phyloP scores from a whole-genome alignment of 2,888 invertebrate genomes.

The Mycalesis mineus region DNA sequence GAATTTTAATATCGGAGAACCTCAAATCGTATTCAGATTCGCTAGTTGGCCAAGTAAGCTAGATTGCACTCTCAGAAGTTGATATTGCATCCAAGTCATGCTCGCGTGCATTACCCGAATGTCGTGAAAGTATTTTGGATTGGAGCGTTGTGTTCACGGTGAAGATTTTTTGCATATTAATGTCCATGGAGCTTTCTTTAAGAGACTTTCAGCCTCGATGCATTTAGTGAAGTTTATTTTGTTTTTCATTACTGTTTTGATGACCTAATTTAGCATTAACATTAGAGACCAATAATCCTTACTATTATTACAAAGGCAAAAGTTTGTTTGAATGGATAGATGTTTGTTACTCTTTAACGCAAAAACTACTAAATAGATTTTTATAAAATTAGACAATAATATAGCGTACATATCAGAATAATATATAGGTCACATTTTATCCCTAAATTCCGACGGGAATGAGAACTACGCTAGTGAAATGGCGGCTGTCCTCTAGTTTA shows the following conservation, averaged over 20 bases:
- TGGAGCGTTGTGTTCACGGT: constrained; percentile 60
- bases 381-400: no score
- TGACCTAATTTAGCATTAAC: not conserved
- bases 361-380: no score
- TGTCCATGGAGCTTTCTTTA: constrained; percentile 66
- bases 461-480: no score
- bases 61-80: constrained; percentile 44
- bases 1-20: not conserved
- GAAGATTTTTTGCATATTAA: constrained; percentile 72
- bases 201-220: constrained; percentile 39
- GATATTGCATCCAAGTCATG: constrained; percentile 52
- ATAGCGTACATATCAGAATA: no score
- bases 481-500: no score
- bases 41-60: constrained; percentile 7
- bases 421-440: no score
- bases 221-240: constrained; percentile 38
- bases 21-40: not conserved
- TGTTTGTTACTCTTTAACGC: no score
- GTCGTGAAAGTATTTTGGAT: constrained; percentile 74
- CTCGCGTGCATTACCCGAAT: constrained; percentile 62
- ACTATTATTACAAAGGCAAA: no score
- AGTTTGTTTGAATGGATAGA: no score
- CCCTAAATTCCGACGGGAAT: no score
- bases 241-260: not conserved
- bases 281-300: no score